Evolutionary conservation across 2,113 vertebrate species (phyloP).

Genomic region (Lepus americanus): DNA sequence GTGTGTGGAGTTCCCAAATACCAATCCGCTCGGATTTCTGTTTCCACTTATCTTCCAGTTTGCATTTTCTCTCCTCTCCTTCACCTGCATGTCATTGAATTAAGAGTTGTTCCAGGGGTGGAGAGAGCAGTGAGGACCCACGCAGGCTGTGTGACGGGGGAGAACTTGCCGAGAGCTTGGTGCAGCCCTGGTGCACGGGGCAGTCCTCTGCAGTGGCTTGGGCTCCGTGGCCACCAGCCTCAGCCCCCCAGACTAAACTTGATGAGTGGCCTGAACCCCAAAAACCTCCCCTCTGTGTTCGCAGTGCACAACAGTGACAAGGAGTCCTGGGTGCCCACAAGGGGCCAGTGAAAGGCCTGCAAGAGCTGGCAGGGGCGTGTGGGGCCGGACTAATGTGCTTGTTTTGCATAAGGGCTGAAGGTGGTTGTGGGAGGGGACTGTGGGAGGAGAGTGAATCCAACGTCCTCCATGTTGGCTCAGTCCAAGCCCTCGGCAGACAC

Average conservation of each 20-base stretch:
- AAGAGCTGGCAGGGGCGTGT: background rate
- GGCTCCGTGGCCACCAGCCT: background rate
- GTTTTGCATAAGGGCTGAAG: background rate
- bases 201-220: fast-evolving
- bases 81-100: background rate
- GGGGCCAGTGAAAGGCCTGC: background rate
- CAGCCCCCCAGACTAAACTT: fast-evolving
- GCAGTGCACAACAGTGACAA: background rate
- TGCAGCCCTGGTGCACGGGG: fast-evolving
- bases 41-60: background rate
- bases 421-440: background rate
- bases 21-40: background rate
- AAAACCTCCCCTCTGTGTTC: background rate
- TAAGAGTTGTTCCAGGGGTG: background rate
- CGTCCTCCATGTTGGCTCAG: background rate
- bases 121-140: background rate
- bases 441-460: no score
- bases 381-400: background rate
- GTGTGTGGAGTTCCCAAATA: background rate
- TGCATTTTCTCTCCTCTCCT: background rate
- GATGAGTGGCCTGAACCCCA: background rate
- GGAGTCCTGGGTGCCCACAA: background rate
- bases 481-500: background rate
- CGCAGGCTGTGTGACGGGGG: fast-evolving
- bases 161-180: fast-evolving